phyloP scores from a whole-genome alignment of 2,888 invertebrate genomes.

The Chymomyza amoena region DNA sequence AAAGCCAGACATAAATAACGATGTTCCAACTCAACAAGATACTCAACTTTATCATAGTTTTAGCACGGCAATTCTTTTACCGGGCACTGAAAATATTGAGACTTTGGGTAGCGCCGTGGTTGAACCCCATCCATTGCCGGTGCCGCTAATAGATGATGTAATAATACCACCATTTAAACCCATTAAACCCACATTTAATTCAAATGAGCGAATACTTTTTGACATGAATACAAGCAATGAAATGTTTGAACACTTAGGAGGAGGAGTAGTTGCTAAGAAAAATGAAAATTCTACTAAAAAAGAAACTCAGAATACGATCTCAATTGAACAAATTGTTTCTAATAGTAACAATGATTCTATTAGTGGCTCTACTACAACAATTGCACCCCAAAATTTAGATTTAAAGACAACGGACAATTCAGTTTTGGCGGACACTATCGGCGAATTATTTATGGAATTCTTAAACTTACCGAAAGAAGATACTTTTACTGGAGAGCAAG shows the following conservation, averaged over 20 bases:
- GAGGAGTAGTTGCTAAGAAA: constrained; percentile 78
- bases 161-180: constrained; percentile 76
- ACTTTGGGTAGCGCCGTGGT: constrained; percentile 82
- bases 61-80: constrained; percentile 83
- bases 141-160: constrained; percentile 80
- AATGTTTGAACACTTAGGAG: constrained; percentile 77
- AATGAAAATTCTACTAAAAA: constrained; percentile 54
- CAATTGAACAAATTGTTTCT: neutral
- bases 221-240: constrained; percentile 67
- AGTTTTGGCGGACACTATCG: constrained; percentile 74
- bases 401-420: constrained; percentile 55
- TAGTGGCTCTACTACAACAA: neutral
- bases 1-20: constrained; percentile 66
- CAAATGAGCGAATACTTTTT: constrained; percentile 64
- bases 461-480: constrained; percentile 74
- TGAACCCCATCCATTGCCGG: constrained; percentile 84
- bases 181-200: constrained; percentile 61
- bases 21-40: constrained; percentile 54
- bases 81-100: constrained; percentile 82
- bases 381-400: neutral
- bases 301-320: constrained; percentile 6
- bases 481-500: constrained; percentile 28
- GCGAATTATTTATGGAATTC: constrained; percentile 76
- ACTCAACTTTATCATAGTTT: constrained; percentile 82
- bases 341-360: neutral